These are phyloP conservation scores for Netelia melanura DNA, from an alignment of 2,888 invertebrate species.

Conservation along the genomic window DNA sequence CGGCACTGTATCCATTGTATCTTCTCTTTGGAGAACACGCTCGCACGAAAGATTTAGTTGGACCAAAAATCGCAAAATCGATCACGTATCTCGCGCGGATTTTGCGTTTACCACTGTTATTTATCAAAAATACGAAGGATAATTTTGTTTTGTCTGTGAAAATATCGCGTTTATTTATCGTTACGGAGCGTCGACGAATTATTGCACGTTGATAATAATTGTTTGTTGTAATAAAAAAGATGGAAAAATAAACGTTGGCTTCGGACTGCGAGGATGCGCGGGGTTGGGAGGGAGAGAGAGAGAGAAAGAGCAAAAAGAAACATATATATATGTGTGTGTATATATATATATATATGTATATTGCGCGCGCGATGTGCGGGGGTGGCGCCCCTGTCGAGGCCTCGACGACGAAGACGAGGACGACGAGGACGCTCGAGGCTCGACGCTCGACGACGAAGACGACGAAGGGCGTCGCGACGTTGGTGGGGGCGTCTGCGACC, in stretches of 20 bases:
- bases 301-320: not conserved
- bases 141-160: no score
- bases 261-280: not conserved
- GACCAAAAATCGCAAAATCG: not conserved
- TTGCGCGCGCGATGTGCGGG: conserved; percentile 49
- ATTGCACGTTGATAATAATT: no score
- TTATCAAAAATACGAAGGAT: no score
- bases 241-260: no score
- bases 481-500: conserved; percentile 84
- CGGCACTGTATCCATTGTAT: conserved; percentile 70
- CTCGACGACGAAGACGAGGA: conserved; percentile 51
- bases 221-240: no score
- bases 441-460: conserved; percentile 53
- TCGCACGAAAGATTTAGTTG: not conserved
- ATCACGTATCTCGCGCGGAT: conserved; percentile 28
- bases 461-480: conserved; percentile 78
- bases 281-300: conserved; percentile 6
- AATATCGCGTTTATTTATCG: not conserved
- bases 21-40: conserved; percentile 18
- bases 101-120: no score
- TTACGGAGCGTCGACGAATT: no score
- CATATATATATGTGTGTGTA: not conserved
- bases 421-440: conserved; percentile 19
- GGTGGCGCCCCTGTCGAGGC: conserved; percentile 62
- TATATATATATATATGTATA: not conserved